Conservation (phyloP, 1,140 invertebrate genomes). For the Oedothorax gibbosus region DNA sequence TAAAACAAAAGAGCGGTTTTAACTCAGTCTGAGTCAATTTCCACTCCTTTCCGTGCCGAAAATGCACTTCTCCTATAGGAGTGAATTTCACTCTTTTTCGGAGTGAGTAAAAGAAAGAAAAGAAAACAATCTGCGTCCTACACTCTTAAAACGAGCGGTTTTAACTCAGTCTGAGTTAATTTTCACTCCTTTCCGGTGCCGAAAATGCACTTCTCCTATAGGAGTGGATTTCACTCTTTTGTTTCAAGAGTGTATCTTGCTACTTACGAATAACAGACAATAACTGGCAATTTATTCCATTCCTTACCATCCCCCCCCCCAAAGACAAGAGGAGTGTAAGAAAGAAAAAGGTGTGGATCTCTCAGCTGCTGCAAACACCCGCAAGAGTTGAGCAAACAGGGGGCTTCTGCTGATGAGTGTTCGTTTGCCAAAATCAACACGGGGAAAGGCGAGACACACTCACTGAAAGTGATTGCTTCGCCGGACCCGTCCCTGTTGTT, state of each 20-base stretch:
- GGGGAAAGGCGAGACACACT: slow-evolving; percentile 24
- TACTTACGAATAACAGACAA: not conserved
- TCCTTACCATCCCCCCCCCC: not conserved
- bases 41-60: too few species aligned
- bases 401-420: slow-evolving; percentile 38
- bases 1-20: too few species aligned
- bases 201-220: too few species aligned
- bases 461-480: slow-evolving; percentile 28
- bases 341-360: not conserved
- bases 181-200: too few species aligned
- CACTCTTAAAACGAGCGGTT: too few species aligned
- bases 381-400: slow-evolving; percentile 51
- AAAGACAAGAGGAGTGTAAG: not conserved
- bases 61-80: too few species aligned
- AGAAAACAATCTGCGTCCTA: too few species aligned
- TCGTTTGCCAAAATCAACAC: slow-evolving; percentile 51
- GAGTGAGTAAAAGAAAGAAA: too few species aligned
- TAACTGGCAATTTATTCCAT: not conserved
- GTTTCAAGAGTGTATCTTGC: not conserved
- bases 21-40: too few species aligned
- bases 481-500: slow-evolving; percentile 1
- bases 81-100: too few species aligned
- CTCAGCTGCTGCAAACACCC: slow-evolving; percentile 49
- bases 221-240: too few species aligned
- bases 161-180: too few species aligned